Evolutionary conservation across 2,797 vertebrate species (phyloP).

Genomic region (Pangasius macronema): DNA sequence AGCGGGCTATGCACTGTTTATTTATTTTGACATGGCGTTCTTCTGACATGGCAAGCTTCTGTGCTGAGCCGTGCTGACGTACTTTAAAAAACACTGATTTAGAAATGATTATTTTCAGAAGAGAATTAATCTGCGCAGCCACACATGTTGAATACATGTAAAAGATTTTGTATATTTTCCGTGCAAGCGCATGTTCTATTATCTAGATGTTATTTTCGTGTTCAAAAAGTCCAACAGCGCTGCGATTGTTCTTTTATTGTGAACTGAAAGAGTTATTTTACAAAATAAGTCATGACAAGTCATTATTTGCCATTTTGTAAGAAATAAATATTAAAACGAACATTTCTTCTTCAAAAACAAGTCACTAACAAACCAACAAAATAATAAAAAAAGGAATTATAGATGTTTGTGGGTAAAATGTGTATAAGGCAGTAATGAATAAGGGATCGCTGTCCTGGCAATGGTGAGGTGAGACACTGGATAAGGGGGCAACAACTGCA

Average conservation of each 20-base stretch:
- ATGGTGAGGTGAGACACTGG: neutral
- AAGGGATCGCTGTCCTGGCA: neutral
- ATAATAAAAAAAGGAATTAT: constrained; percentile 27
- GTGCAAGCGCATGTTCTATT: neutral
- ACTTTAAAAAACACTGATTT: neutral
- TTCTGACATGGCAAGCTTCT: neutral
- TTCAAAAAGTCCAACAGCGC: neutral
- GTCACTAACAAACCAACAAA: constrained; percentile 9
- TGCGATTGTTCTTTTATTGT: constrained; percentile 36
- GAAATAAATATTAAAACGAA: constrained; percentile 56
- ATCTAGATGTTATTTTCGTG: constrained; percentile 1
- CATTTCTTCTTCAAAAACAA: neutral
- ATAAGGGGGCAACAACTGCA: constrained; percentile 1
- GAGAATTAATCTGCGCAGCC: neutral
- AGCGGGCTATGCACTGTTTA: neutral
- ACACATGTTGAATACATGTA: constrained; percentile 5
- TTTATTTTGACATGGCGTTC: neutral
- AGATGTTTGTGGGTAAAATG: constrained; percentile 10
- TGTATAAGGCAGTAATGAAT: neutral
- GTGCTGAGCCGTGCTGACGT: too few species aligned
- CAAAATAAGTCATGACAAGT: constrained; percentile 27
- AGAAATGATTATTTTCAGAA: neutral
- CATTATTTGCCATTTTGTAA: constrained; percentile 20
- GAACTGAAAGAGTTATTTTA: constrained; percentile 36
- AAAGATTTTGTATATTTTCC: neutral